phyloP scores from a whole-genome alignment of 2,797 vertebrate genomes.

The Peromyscus melanophrys region DNA sequence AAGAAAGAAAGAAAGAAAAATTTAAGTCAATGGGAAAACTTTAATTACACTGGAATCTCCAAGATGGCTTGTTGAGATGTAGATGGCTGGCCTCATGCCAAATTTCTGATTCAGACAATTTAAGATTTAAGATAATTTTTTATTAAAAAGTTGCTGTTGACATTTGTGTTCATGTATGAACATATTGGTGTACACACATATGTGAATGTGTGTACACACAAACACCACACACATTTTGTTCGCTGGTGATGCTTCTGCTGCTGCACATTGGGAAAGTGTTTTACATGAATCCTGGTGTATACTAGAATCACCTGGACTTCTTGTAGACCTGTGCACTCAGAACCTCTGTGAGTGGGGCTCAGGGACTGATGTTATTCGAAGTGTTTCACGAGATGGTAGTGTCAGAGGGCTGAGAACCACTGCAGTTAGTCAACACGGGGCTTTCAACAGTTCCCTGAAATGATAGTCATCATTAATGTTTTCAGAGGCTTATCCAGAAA shows the following conservation, averaged over 20 bases:
- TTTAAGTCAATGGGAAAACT: background rate
- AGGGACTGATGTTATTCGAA: background rate
- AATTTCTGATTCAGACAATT: background rate
- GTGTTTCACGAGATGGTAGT: background rate
- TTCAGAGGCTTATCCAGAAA: slow-evolving; percentile 6
- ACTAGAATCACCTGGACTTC: background rate
- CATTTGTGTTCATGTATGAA: background rate
- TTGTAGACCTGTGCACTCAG: background rate
- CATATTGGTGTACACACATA: background rate
- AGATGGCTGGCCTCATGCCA: fast-evolving
- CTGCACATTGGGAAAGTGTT: background rate
- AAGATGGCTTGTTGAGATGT: background rate
- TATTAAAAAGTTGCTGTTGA: background rate
- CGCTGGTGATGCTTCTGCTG: background rate
- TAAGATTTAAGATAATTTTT: background rate
- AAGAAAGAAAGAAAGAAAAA: too few species aligned
- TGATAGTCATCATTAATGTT: background rate
- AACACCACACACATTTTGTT: background rate
- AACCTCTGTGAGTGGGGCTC: background rate
- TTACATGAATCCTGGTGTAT: background rate
- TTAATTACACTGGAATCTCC: background rate
- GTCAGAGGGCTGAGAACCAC: background rate
- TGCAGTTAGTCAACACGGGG: background rate
- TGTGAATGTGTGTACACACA: background rate
- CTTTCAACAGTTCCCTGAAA: background rate